Conservation (phyloP, 2,797 vertebrate species). For the Falco naumanni region DNA sequence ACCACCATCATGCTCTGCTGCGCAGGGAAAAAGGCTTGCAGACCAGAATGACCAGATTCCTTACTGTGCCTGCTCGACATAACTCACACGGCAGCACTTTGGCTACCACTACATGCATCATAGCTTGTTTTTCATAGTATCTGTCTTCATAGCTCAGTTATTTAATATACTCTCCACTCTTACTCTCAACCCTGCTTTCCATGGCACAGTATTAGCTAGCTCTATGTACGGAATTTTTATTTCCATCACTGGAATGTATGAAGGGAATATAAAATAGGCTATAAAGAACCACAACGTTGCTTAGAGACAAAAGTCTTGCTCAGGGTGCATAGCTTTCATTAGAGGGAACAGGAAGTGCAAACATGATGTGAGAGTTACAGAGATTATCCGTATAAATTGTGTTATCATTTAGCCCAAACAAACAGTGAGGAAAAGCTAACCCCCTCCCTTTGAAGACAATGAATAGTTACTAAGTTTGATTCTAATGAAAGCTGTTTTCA, state of each 20-base stretch:
- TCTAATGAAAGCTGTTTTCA: constrained; percentile 37
- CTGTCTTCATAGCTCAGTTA: neutral
- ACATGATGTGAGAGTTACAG: constrained; percentile 20
- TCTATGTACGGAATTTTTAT: neutral
- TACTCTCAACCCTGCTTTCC: neutral
- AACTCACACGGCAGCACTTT: neutral
- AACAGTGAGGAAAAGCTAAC: neutral
- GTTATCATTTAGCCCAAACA: constrained; percentile 61
- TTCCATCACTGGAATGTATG: constrained; percentile 8
- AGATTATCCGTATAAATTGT: constrained; percentile 36
- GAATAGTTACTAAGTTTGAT: constrained; percentile 8
- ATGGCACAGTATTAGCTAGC: neutral
- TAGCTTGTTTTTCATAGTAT: neutral
- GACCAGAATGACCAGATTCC: neutral
- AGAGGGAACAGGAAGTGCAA: constrained; percentile 50
- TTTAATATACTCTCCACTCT: neutral
- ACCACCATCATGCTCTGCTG: neutral
- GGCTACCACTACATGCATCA: neutral
- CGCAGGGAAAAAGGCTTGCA: neutral
- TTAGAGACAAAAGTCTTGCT: constrained; percentile 20
- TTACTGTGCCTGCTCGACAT: neutral
- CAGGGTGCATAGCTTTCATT: neutral
- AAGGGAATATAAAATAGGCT: constrained; percentile 26
- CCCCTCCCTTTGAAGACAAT: constrained; percentile 35
- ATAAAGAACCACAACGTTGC: neutral